A percentile compares a stretch with the other conserved stretches of the same genome.
phyloP scores from a whole-genome alignment of 2,113 vertebrate species.

The Climacteris rufus region DNA sequence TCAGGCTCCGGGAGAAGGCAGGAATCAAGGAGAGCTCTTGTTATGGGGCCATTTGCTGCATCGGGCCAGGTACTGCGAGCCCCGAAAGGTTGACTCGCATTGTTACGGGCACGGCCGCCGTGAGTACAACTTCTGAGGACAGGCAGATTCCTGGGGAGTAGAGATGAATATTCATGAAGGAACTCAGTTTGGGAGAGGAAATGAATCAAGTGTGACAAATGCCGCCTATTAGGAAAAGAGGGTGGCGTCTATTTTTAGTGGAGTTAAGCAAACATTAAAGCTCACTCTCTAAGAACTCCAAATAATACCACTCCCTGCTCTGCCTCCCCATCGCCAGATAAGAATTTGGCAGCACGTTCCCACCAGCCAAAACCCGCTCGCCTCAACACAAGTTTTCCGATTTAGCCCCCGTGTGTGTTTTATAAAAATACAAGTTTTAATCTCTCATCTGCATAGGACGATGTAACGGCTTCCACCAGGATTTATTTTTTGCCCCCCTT shows the following conservation, averaged over 20 bases:
- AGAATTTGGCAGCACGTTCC: background rate
- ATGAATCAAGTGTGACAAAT: slow-evolving; percentile 72
- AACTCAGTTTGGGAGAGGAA: slow-evolving; percentile 64
- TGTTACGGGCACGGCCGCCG: background rate
- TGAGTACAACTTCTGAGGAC: slow-evolving; percentile 43
- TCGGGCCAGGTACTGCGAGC: background rate
- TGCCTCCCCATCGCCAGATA: background rate
- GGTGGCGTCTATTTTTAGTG: slow-evolving; percentile 71
- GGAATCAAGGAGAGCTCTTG: background rate
- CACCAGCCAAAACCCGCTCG: slow-evolving; percentile 26
- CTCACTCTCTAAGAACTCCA: slow-evolving; percentile 66
- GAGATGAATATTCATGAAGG: slow-evolving; percentile 73
- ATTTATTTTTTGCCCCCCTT: background rate
- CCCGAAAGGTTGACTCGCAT: background rate
- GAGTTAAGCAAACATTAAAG: slow-evolving; percentile 63
- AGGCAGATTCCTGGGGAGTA: slow-evolving; percentile 50
- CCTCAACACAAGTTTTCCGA: slow-evolving; percentile 6
- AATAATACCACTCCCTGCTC: slow-evolving; percentile 25
- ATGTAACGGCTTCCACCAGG: background rate
- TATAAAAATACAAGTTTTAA: slow-evolving; percentile 45
- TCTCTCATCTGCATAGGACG: slow-evolving; percentile 37
- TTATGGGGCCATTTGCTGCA: rapidly evolving
- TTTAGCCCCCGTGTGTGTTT: slow-evolving; percentile 3
- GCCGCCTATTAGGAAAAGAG: slow-evolving; percentile 70
- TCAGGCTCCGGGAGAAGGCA: background rate